Evolutionary conservation across 2,113 vertebrate species (phyloP), one percentile per base, ranked within the genome.

Genomic region (Nibea coibor): DNA sequence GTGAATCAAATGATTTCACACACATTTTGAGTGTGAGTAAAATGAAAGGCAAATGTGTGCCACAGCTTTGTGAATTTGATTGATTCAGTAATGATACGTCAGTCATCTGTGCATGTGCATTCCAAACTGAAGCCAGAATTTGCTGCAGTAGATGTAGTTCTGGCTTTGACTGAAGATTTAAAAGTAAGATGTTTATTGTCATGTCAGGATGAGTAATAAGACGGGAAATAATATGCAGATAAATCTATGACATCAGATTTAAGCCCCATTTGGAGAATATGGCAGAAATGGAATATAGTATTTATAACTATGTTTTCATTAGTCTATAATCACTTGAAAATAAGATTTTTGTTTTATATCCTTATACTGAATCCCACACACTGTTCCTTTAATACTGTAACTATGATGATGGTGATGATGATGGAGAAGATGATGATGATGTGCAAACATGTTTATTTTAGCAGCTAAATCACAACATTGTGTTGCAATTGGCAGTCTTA

Each of bases 1-100:
- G n/a, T 65, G 69, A 82, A 80, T 72, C 14, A 69, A 83, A 58
- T 50, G 5, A 56, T 86, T 74, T 73, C 48, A 67, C 26, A 42
- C 71, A 78, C 20, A 72, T 58, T 53, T 31, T 26, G 42, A 42
- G 7, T 66, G 16, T 31, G n/a, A 31, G 17, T 70, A 15, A 77
- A 70, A 76, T 16, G 28, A 66, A 83, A 28, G 24, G n/a, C 15
- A 75, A n/a, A 72, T 81, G 42, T 78, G 14, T 53, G 1, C 14
- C 1, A 7, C 45, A 20, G 3, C 57, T 70, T 51, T 11, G 45
- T 51, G 45, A 22, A 66, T 75, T 75, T 67, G 10, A n/a, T n/a
- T n/a, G n/a, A n/a, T n/a, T n/a, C 22, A 20, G 43, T 72, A 5
- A 24, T 59, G 42, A 10, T 39, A 10, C 16, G n/a, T 68, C 14